Evolutionary conservation across 35 echinoderm and acorn worm species (phyloP).

Genomic region (Stichopus chloronotus): DNA sequence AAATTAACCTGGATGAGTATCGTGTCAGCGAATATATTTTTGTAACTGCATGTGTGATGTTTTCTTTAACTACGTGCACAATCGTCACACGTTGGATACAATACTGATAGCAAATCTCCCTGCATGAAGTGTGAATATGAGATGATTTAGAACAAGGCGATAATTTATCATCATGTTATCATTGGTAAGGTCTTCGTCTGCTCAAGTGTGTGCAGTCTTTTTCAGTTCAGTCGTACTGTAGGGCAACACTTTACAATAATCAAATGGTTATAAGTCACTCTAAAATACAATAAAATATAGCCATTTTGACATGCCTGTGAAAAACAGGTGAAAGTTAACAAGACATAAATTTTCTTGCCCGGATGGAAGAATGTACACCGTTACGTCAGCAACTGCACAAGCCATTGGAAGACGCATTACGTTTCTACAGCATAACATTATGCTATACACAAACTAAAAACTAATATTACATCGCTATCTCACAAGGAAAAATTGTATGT

Average conservation of each 20-base stretch:
- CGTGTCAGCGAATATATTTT: no score
- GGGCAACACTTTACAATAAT: neutral
- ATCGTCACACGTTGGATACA: no score
- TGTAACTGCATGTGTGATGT: no score
- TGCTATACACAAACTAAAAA: no score
- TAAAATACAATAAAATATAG: neutral
- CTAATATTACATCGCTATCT: no score
- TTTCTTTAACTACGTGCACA: no score
- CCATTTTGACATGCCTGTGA: neutral
- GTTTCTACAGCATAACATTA: no score
- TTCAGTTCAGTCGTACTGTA: no score
- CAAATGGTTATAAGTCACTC: neutral
- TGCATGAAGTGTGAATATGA: neutral
- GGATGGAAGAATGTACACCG: neutral
- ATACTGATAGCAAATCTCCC: neutral
- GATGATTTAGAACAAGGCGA: neutral
- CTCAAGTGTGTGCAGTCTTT: neutral
- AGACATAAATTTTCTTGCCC: neutral
- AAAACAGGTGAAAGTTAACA: neutral
- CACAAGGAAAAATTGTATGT: no score
- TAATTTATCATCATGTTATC: neutral
- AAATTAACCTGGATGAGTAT: no score
- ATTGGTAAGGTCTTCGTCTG: neutral
- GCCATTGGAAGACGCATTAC: no score
- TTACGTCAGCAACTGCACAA: no score